Evolutionary conservation across 2,888 invertebrate genomes (phyloP), one percentile per base, ranked within the genome.

Genomic region (Thereva unica): DNA sequence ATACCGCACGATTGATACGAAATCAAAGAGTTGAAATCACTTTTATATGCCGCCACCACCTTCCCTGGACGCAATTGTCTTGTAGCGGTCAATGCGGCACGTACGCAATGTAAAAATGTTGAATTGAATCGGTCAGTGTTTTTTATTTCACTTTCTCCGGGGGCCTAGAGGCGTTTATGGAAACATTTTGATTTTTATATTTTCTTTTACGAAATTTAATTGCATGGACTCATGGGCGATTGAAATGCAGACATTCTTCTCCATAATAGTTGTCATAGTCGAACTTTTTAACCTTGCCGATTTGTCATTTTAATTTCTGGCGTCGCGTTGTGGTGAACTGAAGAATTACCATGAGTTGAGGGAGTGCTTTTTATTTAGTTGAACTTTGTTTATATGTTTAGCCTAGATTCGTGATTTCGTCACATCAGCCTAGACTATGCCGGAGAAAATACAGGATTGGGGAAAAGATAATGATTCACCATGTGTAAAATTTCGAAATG

Each of bases 131-230:
- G 23, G 1, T 23, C 23, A 41, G 7, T 42, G 37, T 55, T 53
- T 47, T 47, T 47, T 47, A 59, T 59, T 59, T 59, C 61, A 37
- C 50, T 61, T 49, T 61, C 61, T 40, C 34, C 40, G 41, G 40
- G 40, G 7, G 9, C 7, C 42, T 23, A 42, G 49, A 50, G n/a
- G n/a, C 50, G 41, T 38, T 42, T 50, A 41, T 50, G 50, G 50
- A 59, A 59, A 59, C 50, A 9, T n/a, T 38, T 61, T 61, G 23
- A 23, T 23, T 44, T 40, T 35, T n/a, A 40, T 53, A 53, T 38
- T 53, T 53, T 40, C 61, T 44, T 41, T 61, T 61, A 41, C 61
- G 41, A 49, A 50, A 61, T 50, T 38, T 40, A 41, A 23, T 40
- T 23, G 2, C 2, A 23, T 23, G 23, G 23, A 23, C 23, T 23